These are phyloP conservation scores for Trachops cirrhosus DNA, from an alignment of 2,797 vertebrate genomes.

Conservation along the genomic window DNA sequence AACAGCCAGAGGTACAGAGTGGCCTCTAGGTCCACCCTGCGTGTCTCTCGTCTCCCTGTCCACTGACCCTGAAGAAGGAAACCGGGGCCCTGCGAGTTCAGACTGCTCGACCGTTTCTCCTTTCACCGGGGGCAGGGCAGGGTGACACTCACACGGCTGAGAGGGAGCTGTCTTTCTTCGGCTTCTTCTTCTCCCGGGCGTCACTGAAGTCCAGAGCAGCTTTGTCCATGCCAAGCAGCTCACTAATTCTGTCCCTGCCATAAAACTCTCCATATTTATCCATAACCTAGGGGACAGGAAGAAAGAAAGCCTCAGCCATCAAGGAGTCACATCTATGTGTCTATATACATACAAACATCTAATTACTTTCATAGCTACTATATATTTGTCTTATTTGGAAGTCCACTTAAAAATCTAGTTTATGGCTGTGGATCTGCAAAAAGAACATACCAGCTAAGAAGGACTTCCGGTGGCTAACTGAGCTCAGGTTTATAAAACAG, in stretches of 20 bases:
- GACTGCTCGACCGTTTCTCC: not conserved
- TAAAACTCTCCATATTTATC: slow-evolving; percentile 95
- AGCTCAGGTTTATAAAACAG: too few species aligned
- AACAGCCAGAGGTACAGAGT: not conserved
- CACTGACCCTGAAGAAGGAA: not conserved
- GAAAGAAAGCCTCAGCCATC: not conserved
- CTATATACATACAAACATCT: not conserved
- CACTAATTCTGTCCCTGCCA: slow-evolving; percentile 91
- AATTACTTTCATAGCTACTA: not conserved
- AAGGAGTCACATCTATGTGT: not conserved
- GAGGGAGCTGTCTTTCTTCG: slow-evolving; percentile 87
- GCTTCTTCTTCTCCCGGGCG: slow-evolving; percentile 86
- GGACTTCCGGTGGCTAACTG: not conserved
- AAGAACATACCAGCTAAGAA: not conserved
- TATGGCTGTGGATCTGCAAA: too few species aligned
- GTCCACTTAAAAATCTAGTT: not conserved
- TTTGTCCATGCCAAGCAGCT: slow-evolving; percentile 93
- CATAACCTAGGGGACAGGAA: slow-evolving; percentile 87
- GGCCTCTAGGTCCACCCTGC: not conserved
- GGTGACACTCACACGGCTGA: slow-evolving; percentile 87
- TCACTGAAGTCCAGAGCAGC: slow-evolving; percentile 92
- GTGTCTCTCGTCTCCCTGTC: not conserved
- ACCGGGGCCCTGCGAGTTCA: too few species aligned
- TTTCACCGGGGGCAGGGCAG: not conserved
- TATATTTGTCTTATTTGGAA: not conserved